Percentiles rank a stretch among this genome's conserved stretches.
Conservation (phyloP, 1,140 invertebrate species). For the Pemphigus obesinymphae region DNA sequence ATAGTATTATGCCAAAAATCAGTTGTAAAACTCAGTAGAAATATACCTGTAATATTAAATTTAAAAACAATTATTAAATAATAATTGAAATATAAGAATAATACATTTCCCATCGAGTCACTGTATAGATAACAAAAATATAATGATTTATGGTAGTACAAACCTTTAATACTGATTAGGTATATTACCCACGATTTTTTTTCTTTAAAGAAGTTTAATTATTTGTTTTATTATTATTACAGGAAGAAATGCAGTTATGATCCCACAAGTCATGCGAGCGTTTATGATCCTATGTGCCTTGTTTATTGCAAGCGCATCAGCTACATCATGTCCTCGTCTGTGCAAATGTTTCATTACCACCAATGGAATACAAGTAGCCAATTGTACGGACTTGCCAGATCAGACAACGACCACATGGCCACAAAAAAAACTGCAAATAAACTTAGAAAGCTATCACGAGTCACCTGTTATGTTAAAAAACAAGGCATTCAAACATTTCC, state of each 20-base stretch:
- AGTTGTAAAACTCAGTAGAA: no score
- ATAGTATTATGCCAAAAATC: no score
- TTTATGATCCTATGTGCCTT: background rate
- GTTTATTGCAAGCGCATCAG: background rate
- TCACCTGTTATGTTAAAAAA: slow-evolving; percentile 10
- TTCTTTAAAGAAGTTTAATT: background rate
- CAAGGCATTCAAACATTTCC: slow-evolving; percentile 13
- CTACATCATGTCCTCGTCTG: background rate
- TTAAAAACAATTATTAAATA: no score
- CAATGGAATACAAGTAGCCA: slow-evolving; percentile 8
- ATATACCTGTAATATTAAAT: no score
- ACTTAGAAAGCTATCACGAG: background rate
- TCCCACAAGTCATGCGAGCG: background rate
- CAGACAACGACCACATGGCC: background rate
- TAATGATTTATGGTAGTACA: background rate
- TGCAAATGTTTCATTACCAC: slow-evolving; percentile 3
- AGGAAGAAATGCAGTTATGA: slow-evolving; percentile 36
- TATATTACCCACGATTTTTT: no score
- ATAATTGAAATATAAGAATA: no score
- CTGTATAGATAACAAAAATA: no score
- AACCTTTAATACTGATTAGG: no score
- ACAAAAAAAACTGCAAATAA: background rate
- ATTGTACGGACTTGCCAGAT: slow-evolving; percentile 16
- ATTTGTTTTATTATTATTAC: background rate
- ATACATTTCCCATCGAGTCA: no score